phyloP scores from a whole-genome alignment of 2,797 vertebrate genomes.

The Myiotriccus ornatus region DNA sequence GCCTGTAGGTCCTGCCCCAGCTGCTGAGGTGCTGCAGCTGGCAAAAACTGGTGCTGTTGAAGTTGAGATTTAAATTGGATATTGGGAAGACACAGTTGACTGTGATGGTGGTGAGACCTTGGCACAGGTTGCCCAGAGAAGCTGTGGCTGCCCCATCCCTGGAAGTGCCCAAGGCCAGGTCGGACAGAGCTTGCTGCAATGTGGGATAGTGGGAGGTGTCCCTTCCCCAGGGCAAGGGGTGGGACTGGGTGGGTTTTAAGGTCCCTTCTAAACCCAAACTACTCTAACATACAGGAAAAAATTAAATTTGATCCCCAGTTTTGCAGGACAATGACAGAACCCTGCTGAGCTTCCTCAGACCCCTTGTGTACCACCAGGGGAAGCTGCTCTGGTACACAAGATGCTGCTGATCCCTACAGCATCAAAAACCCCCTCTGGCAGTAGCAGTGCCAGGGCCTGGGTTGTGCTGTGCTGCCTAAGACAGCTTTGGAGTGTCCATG shows the following conservation, averaged over 20 bases:
- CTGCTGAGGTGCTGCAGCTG: background rate
- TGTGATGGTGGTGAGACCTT: background rate
- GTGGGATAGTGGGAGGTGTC: background rate
- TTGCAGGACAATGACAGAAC: background rate
- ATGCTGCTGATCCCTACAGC: background rate
- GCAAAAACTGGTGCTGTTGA: background rate
- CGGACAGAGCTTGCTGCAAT: background rate
- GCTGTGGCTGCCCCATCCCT: background rate
- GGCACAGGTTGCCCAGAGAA: background rate
- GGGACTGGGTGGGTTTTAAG: background rate
- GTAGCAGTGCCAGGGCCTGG: background rate
- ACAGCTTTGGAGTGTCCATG: background rate
- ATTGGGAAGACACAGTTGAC: background rate
- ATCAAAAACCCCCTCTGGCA: background rate
- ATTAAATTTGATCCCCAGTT: fast-evolving
- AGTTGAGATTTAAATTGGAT: background rate
- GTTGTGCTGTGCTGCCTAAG: background rate
- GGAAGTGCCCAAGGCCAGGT: background rate
- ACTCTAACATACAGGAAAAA: background rate
- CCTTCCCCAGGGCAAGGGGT: background rate
- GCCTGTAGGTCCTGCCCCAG: background rate
- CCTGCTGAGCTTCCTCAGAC: background rate
- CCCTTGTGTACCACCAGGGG: background rate
- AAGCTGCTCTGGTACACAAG: background rate
- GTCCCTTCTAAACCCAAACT: background rate